Percentiles rank a stretch among this genome's conserved stretches.
phyloP scores from a whole-genome alignment of 37 sponge, comb jelly and placozoan genomes.

The Halisarca cf. caerulea region DNA sequence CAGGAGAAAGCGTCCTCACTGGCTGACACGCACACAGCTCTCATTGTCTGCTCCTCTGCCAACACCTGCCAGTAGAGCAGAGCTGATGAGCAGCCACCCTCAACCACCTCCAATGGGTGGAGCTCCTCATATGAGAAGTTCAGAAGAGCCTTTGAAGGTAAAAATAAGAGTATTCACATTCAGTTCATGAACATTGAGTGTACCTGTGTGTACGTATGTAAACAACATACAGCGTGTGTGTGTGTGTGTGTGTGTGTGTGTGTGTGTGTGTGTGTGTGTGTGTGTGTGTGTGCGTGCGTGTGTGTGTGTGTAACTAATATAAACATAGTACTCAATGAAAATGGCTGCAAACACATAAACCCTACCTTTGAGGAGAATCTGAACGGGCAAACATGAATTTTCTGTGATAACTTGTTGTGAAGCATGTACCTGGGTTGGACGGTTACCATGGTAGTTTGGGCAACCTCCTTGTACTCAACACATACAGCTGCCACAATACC shows the following conservation, averaged over 20 bases:
- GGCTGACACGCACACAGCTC: conserved; percentile 12
- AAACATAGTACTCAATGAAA: not conserved
- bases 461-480: not conserved
- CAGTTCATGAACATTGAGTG: too few species aligned
- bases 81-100: not conserved
- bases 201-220: too few species aligned
- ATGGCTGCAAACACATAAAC: too few species aligned
- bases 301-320: too few species aligned
- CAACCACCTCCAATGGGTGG: not conserved
- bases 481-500: not conserved
- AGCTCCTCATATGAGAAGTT: conserved; percentile 35
- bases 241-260: too few species aligned
- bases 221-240: too few species aligned
- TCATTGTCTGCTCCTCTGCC: not conserved
- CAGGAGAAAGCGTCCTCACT: conserved; percentile 11
- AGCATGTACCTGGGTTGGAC: conserved; percentile 12
- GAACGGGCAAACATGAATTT: conserved; percentile 15
- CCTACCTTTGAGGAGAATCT: conserved; percentile 26
- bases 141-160: conserved; percentile 1
- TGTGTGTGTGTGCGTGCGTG: too few species aligned
- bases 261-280: too few species aligned
- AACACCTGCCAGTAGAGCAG: conserved; percentile 45
- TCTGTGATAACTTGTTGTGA: not conserved
- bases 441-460: conserved; percentile 4
- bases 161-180: not conserved